Evolutionary conservation across 2,797 vertebrate genomes (phyloP).

Genomic region (Falco rusticolus): DNA sequence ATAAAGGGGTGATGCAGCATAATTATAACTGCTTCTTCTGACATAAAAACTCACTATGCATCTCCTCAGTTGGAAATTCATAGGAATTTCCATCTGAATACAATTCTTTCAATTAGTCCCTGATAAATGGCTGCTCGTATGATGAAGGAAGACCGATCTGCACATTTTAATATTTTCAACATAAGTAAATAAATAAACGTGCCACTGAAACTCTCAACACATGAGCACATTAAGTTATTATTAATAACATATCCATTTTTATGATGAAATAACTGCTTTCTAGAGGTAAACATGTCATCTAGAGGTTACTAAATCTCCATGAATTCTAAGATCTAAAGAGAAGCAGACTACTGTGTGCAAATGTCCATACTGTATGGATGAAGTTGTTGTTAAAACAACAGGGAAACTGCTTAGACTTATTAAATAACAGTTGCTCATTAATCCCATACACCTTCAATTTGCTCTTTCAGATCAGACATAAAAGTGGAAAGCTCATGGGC

Average conservation of each 20-base stretch:
- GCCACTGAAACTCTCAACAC: not conserved
- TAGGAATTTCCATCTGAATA: not conserved
- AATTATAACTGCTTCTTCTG: not conserved
- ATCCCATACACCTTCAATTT: not conserved
- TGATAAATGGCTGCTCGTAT: not conserved
- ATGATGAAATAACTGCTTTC: slow-evolving; percentile 19
- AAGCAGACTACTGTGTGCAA: not conserved
- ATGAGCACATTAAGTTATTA: not conserved
- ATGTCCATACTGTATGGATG: not conserved
- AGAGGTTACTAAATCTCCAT: not conserved
- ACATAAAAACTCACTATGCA: not conserved
- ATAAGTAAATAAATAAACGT: not conserved
- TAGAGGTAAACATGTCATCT: not conserved
- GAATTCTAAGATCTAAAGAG: not conserved
- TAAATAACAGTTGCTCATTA: not conserved
- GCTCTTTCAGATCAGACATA: not conserved
- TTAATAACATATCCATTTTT: not conserved
- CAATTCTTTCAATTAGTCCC: slow-evolving; percentile 2
- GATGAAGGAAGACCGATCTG: not conserved
- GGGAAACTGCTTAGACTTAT: not conserved
- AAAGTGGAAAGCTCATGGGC: not conserved
- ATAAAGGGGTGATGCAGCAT: not conserved
- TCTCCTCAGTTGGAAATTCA: not conserved
- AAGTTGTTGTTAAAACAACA: not conserved
- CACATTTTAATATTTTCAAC: slow-evolving; percentile 1